These are phyloP conservation scores for Pangasius larnaudii DNA, from an alignment of 2,797 vertebrate genomes.

Conservation along the genomic window DNA sequence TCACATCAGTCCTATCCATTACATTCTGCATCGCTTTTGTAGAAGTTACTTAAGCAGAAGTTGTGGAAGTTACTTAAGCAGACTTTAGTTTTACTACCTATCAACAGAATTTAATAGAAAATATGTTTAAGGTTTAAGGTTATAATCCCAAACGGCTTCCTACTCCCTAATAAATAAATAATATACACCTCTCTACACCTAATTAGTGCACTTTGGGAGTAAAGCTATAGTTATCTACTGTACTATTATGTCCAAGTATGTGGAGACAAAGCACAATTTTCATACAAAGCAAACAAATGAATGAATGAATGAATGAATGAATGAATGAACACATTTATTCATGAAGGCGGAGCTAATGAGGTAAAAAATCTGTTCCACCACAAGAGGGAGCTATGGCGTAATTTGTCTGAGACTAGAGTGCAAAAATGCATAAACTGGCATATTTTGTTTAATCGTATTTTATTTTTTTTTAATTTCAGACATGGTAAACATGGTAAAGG, in stretches of 20 bases:
- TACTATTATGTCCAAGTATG: not conserved
- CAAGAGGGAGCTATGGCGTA: conserved; percentile 34
- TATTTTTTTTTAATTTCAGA: conserved; percentile 44
- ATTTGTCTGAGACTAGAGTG: not conserved
- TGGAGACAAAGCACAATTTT: not conserved
- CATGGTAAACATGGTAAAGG: conserved; percentile 46
- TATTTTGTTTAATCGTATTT: conserved; percentile 7
- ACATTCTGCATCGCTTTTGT: not conserved
- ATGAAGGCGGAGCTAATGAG: not conserved
- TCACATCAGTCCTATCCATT: not conserved
- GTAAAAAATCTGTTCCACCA: conserved; percentile 31
- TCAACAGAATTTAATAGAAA: not conserved
- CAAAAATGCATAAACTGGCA: not conserved
- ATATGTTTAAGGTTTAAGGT: not conserved
- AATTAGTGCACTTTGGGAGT: not conserved
- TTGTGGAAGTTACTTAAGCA: not conserved
- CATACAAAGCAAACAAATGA: not conserved
- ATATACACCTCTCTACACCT: not conserved
- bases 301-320: not conserved
- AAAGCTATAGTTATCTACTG: not conserved
- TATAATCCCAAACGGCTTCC: not conserved
- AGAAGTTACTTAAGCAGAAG: not conserved
- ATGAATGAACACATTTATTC: not conserved
- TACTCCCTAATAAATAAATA: not conserved
- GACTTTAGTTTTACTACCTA: not conserved